Percentiles rank a stretch among this genome's conserved stretches.
Evolutionary conservation across 2,113 vertebrate species (phyloP).

Genomic region (Haplochromis vanheusdeni): DNA sequence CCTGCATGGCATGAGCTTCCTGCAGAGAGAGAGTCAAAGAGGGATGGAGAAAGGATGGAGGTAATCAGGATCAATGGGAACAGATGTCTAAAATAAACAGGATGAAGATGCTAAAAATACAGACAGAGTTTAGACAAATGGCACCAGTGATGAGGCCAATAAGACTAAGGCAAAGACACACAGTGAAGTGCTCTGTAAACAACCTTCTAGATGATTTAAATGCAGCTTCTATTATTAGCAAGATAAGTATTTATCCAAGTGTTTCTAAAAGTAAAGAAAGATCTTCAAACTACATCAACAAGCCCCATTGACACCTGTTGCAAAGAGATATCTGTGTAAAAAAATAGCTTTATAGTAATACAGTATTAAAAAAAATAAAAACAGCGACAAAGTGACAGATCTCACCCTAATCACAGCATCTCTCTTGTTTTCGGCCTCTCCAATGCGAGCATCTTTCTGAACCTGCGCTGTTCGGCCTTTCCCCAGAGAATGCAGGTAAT

Average conservation of each 20-base stretch:
- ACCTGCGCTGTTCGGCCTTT: conserved; percentile 87
- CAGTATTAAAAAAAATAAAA: fast-evolving
- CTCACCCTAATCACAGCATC: conserved; percentile 85
- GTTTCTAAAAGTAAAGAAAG: neutral
- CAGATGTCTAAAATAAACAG: neutral
- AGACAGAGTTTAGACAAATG: neutral
- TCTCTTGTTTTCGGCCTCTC: conserved; percentile 84
- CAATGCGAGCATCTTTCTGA: conserved; percentile 86
- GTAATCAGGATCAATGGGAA: neutral
- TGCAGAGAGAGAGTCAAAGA: conserved; percentile 11
- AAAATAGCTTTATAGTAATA: neutral
- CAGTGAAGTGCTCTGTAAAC: neutral
- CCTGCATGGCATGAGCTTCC: conserved; percentile 86
- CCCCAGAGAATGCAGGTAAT: conserved; percentile 85
- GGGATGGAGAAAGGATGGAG: neutral
- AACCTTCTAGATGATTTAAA: neutral
- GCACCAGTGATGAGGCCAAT: neutral
- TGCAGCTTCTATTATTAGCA: neutral
- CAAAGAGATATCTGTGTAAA: neutral
- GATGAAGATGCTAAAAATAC: neutral
- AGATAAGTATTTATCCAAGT: fast-evolving
- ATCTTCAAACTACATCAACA: neutral
- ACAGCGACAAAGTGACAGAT: fast-evolving
- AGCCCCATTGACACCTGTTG: fast-evolving
- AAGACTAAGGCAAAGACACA: fast-evolving